Percentiles rank a stretch among this genome's conserved stretches.
Conservation (phyloP, 35 echinoderm and acorn worm genomes). For the Holothuria glaberrima region DNA sequence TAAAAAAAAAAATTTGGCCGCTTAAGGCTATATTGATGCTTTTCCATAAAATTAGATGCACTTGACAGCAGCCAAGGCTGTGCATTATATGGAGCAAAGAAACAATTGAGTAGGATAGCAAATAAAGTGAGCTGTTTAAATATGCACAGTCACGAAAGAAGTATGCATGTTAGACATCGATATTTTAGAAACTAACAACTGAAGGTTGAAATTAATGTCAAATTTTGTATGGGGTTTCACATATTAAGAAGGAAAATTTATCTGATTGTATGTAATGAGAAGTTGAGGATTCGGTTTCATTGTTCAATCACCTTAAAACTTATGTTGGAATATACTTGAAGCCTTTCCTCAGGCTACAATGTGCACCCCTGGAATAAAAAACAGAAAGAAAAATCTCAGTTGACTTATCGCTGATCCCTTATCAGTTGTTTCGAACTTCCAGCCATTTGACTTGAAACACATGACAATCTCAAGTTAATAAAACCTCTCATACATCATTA, state of each 20-base stretch:
- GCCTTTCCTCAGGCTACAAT: too few relatives aligned
- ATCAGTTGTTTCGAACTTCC: too few relatives aligned
- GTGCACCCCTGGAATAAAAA: too few relatives aligned
- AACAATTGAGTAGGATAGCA: slow-evolving; percentile 57
- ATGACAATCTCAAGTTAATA: too few relatives aligned
- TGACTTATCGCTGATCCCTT: too few relatives aligned
- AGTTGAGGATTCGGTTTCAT: slow-evolving; percentile 25
- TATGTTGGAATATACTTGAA: too few relatives aligned
- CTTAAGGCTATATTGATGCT: slow-evolving; percentile 62
- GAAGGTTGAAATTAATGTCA: slow-evolving; percentile 64
- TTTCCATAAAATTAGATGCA: slow-evolving; percentile 63
- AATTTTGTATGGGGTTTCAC: slow-evolving; percentile 58
- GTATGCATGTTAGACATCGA: slow-evolving; percentile 56
- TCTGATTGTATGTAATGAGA: slow-evolving; percentile 42
- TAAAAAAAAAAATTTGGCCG: slow-evolving; percentile 49
- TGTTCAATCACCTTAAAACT: too few relatives aligned
- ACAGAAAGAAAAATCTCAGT: too few relatives aligned
- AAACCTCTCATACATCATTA: too few relatives aligned
- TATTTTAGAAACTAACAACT: slow-evolving; percentile 57
- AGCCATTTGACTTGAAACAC: too few relatives aligned
- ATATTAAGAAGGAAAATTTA: slow-evolving; percentile 55
- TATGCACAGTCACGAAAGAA: slow-evolving; percentile 61
- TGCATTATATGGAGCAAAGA: slow-evolving; percentile 51
- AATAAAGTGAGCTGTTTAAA: slow-evolving; percentile 61
- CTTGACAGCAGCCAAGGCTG: slow-evolving; percentile 55